Evolutionary conservation across 2,797 vertebrate genomes (phyloP), one percentile per base, ranked within the genome.

Genomic region (Premnoplex brunnescens): DNA sequence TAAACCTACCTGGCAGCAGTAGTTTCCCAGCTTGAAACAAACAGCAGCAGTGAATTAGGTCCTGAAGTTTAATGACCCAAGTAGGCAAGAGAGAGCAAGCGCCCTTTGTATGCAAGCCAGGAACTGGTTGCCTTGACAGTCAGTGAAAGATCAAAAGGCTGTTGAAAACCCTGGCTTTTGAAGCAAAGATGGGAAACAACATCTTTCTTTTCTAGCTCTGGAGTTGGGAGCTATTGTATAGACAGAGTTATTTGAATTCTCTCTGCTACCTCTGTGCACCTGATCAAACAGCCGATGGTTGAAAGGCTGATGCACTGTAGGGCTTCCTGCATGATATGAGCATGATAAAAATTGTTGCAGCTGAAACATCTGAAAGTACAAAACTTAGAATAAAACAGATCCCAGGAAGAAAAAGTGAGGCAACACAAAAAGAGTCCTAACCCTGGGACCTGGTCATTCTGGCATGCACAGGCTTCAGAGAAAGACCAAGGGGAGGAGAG

Each of bases 121-220:
- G 76, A 68, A 26, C 55, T 8, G 10, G 69, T 88, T 92, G 60
- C 94, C 89, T 76, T 86, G 85, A 58, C 73, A 62, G 54, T 92
- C 62, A 41, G 44, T 67, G 88, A 78, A 79, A 86, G 71, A 96
- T 93, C 89, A 96, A 97, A 96, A 80, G 55, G 69, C 62, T 71
- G 18, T 91, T 91, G 80, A 92, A 97, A 96, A 76, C 27, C 34
- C 14, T 26, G 39, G 28, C 52, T 89, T 91, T 85, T 88, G 83
- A 93, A 79, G 48, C 30, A 74, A 95, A 95, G 59, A 68, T 80
- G 48, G 89, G 60, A 95, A 92, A 87, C 39, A 93, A 88, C 77
- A 77, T 49, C 74, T 69, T 93, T 92, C 62, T 76, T 84, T 89
- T 88, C 73, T 69, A 82, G 43, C 58, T 95, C 91, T 85, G 91